Percentiles rank a stretch among this genome's conserved stretches.
These are phyloP conservation scores for Nasua narica DNA, from an alignment of 2,797 vertebrate genomes.

Conservation along the genomic window DNA sequence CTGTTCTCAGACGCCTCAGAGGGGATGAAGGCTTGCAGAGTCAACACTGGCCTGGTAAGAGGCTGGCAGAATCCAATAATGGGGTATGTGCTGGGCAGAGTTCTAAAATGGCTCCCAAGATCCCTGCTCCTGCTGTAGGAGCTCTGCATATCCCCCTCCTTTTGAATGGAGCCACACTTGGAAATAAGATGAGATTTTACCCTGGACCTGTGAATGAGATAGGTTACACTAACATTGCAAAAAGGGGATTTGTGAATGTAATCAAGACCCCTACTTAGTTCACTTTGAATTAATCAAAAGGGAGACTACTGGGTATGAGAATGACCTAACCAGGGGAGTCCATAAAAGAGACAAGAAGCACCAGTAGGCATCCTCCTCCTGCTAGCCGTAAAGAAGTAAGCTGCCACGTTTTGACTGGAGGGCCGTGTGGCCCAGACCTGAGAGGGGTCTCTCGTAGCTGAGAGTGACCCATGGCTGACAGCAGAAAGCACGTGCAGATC, in stretches of 20 bases:
- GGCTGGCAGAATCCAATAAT: not conserved
- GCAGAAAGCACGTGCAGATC: not conserved
- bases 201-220: too few relatives aligned
- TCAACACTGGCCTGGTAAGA: not conserved
- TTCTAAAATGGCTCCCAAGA: not conserved
- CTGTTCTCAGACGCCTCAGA: not conserved
- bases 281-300: not conserved
- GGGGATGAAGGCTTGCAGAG: not conserved
- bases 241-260: not conserved
- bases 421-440: not conserved
- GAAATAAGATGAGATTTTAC: not conserved
- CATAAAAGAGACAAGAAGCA: not conserved
- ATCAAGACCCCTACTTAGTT: not conserved
- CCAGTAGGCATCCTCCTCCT: accelerated
- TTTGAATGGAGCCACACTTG: not conserved
- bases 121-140: accelerated
- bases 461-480: not conserved
- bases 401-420: not conserved
- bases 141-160: not conserved
- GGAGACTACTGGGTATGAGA: not conserved
- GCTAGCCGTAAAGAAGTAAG: not conserved
- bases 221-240: not conserved
- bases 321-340: not conserved
- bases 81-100: not conserved
- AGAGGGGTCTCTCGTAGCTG: not conserved